phyloP scores from a whole-genome alignment of 2,888 invertebrate genomes.

The Rhamnusium bicolor region DNA sequence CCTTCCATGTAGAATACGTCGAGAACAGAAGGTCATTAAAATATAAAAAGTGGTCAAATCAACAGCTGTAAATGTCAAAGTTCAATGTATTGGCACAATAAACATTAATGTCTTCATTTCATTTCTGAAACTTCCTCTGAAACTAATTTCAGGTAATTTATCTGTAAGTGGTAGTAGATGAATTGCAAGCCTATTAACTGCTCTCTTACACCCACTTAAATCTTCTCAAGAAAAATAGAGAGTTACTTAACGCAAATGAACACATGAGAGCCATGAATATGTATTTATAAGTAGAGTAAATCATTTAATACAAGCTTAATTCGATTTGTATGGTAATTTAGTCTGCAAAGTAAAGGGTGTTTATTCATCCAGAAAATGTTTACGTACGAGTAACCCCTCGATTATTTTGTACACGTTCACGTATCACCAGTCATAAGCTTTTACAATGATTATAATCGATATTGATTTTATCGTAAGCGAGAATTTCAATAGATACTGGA shows the following conservation, averaged over 20 bases:
- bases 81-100: neutral
- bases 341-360: slow-evolving; percentile 2
- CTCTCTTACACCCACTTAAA: slow-evolving; percentile 1
- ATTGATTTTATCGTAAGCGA: neutral
- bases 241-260: neutral
- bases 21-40: too few species aligned
- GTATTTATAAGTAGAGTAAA: slow-evolving; percentile 1
- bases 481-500: neutral
- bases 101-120: neutral
- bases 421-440: slow-evolving; percentile 5
- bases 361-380: neutral
- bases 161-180: neutral
- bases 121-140: neutral
- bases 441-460: neutral
- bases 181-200: neutral
- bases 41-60: neutral
- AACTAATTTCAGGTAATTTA: neutral
- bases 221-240: neutral
- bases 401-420: slow-evolving; percentile 11
- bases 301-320: neutral
- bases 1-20: too few species aligned
- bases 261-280: neutral
- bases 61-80: neutral
- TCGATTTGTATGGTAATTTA: slow-evolving; percentile 8
- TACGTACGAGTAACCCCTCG: slow-evolving; percentile 7